Conservation (phyloP, 2,888 invertebrate genomes). For the Amphiduros pacificus region DNA sequence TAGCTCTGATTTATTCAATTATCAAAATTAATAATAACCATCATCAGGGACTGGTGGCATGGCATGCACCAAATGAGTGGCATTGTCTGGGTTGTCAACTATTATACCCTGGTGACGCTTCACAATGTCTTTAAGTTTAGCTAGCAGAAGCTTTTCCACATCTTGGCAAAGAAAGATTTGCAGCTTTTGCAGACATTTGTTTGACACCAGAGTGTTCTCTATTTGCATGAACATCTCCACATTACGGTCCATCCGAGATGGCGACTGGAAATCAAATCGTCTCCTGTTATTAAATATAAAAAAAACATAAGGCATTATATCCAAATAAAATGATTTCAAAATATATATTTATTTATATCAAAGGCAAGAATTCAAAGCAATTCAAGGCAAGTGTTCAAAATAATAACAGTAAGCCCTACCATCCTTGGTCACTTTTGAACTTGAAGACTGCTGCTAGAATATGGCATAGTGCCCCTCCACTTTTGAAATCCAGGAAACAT, state of each 20-base stretch:
- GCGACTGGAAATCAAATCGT: slow-evolving; percentile 81
- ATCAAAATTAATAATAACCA: no score
- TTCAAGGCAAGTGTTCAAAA: no score
- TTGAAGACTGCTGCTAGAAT: slow-evolving; percentile 91
- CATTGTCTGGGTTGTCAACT: slow-evolving; percentile 81
- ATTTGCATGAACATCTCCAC: slow-evolving; percentile 79
- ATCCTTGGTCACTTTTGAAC: slow-evolving; percentile 94
- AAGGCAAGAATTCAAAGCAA: no score
- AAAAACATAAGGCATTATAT: no score
- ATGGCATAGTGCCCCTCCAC: slow-evolving; percentile 89
- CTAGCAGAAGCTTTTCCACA: slow-evolving; percentile 73
- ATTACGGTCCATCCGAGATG: slow-evolving; percentile 86
- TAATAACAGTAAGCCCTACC: slow-evolving; percentile 51
- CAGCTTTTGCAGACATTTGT: slow-evolving; percentile 73
- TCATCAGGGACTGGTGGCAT: slow-evolving; percentile 57
- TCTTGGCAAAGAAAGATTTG: slow-evolving; percentile 67
- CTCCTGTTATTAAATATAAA: slow-evolving; percentile 61
- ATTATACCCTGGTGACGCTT: slow-evolving; percentile 83
- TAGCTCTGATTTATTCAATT: no score
- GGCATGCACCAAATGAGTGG: slow-evolving; percentile 89
- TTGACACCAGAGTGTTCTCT: slow-evolving; percentile 75
- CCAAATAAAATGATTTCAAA: no score
- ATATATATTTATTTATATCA: no score
- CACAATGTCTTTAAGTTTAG: slow-evolving; percentile 84
- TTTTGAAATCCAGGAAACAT: slow-evolving; percentile 93